These are phyloP conservation scores for Limnephilus lunatus DNA, from an alignment of 2,888 invertebrate species.

Conservation along the genomic window DNA sequence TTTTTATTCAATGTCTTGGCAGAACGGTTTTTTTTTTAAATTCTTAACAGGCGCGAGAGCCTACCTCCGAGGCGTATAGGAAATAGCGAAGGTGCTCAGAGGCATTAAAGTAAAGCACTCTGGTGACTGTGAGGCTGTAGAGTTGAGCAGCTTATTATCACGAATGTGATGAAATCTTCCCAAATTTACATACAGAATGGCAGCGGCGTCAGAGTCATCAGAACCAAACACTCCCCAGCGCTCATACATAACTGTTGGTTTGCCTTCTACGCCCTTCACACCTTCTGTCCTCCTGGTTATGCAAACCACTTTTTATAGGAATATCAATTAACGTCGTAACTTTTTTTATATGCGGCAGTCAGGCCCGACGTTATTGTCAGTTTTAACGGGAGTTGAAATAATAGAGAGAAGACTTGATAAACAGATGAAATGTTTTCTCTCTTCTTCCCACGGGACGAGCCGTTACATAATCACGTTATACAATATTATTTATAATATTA, in stretches of 20 bases:
- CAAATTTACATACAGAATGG: slow-evolving; percentile 65
- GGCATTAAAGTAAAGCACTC: slow-evolving; percentile 51
- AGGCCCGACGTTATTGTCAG: background rate
- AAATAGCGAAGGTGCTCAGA: slow-evolving; percentile 36
- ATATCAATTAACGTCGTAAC: background rate
- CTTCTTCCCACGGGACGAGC: background rate
- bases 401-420: background rate
- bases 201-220: slow-evolving; percentile 47
- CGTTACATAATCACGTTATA: background rate
- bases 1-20: background rate
- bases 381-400: slow-evolving; percentile 2
- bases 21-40: background rate
- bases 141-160: slow-evolving; percentile 63
- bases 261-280: background rate
- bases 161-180: slow-evolving; percentile 65
- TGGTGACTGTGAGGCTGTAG: slow-evolving; percentile 54
- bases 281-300: background rate
- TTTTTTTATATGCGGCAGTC: background rate
- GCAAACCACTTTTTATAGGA: background rate
- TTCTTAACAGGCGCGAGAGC: background rate
- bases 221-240: slow-evolving; percentile 46
- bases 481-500: background rate
- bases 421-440: background rate
- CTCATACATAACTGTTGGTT: slow-evolving; percentile 10
- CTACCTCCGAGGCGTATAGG: slow-evolving; percentile 8